These are phyloP conservation scores for Aspiorhynchus laticeps DNA, from an alignment of 2,113 vertebrate genomes.

Conservation along the genomic window DNA sequence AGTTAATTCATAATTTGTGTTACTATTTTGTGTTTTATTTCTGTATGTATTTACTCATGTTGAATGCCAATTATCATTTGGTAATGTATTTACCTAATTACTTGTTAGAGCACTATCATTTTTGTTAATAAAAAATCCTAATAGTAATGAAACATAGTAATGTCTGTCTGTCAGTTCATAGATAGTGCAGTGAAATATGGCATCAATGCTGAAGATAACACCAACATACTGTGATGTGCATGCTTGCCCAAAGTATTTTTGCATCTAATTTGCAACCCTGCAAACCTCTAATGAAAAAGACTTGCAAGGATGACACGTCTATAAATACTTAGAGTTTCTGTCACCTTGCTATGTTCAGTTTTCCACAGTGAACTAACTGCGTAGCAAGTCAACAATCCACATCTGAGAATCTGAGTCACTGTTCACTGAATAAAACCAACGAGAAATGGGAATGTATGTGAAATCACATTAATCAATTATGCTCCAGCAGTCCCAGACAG, in stretches of 20 bases:
- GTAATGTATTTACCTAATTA: neutral
- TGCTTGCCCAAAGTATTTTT: constrained; percentile 21
- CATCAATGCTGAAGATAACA: neutral
- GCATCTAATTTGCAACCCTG: constrained; percentile 17
- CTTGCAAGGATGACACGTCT: constrained; percentile 22
- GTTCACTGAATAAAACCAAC: neutral
- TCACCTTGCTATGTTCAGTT: neutral
- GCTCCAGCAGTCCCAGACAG: neutral
- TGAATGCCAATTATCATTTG: neutral
- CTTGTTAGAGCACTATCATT: neutral
- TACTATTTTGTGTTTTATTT: neutral
- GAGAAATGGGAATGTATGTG: neutral
- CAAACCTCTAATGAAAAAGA: constrained; percentile 19
- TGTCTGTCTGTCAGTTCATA: neutral
- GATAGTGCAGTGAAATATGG: neutral
- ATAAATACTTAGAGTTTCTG: constrained; percentile 14
- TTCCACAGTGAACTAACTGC: constrained; percentile 3
- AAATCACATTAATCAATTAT: constrained; percentile 31
- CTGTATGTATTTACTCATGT: neutral
- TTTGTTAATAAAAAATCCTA: neutral
- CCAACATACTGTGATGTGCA: neutral
- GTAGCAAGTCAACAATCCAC: neutral
- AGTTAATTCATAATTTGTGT: neutral
- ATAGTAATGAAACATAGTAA: too few species aligned
- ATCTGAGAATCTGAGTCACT: neutral